Percentiles rank a stretch among this genome's conserved stretches.
phyloP scores from a whole-genome alignment of 2,113 vertebrate genomes.

The Formicarius rufipectus region DNA sequence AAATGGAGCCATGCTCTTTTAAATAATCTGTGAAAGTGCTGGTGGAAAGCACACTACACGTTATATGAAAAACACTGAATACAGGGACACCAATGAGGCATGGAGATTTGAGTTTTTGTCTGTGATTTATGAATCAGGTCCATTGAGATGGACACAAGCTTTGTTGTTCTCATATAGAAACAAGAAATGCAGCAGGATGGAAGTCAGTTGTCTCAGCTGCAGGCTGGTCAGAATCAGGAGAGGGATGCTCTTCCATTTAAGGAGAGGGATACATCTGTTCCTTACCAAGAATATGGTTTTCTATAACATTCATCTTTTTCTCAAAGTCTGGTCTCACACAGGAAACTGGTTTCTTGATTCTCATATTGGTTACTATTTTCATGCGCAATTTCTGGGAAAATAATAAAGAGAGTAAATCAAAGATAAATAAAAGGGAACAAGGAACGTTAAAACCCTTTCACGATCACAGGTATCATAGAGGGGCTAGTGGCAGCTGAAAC shows the following conservation, averaged over 20 bases:
- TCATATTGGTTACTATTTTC: constrained; percentile 67
- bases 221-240: neutral
- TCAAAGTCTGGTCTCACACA: neutral
- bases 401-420: neutral
- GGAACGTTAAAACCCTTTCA: neutral
- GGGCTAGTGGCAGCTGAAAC: neutral
- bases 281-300: neutral
- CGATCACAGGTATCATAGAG: neutral
- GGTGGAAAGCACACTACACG: neutral
- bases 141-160: neutral
- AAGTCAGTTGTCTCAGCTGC: neutral
- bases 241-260: neutral
- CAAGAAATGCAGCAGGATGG: neutral
- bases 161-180: neutral
- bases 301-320: neutral
- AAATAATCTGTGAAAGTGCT: neutral
- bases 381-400: constrained; percentile 35
- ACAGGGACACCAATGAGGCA: neutral
- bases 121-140: neutral
- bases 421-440: neutral
- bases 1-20: neutral
- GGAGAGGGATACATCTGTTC: neutral
- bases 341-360: constrained; percentile 65
- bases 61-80: neutral
- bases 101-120: neutral